Evolutionary conservation across 2,888 invertebrate genomes (phyloP), one percentile per base, ranked within the genome.

Genomic region (Brachypalpus laphriformis): DNA sequence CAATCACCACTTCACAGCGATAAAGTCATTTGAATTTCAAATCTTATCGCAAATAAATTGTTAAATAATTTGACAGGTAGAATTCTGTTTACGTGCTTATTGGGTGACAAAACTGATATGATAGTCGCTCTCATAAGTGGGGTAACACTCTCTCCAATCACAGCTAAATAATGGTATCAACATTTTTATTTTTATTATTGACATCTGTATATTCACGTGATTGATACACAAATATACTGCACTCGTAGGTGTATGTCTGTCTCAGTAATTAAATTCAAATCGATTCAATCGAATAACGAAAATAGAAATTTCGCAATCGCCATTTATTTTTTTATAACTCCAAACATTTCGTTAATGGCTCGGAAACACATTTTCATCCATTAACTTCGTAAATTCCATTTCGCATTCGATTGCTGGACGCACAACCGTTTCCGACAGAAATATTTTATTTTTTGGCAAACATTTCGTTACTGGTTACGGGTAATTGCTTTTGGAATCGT

Each of bases 321-420:
- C 34, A 16, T 63, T 9, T 34, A 20, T 45, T 51, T 51, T 22
- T 20, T 45, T 28, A 25, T 80, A 59, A 14, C 37, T 37, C 18
- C 45, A 37, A 65, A 78, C 34, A 49, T 56, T 56, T 18, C 11
- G 61, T 56, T 75, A 70, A 81, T 63, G 57, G 59, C 7, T 47
- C 81, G 70, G 63, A 82, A 82, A 57, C 76, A 82, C 56, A 63
- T 63, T 76, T 82, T 59, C 76, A 63, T 70, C 42, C 20, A 57
- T 57, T 70, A 45, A 82, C 68, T 70, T 82, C 28, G 25, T 63
- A 49, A 61, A 82, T 63, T 82, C 25, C 16, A 70, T 65, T 72
- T 75, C 16, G 25, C 25, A 40, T 57, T 49, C 14, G 28, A 9
- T 20, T 70, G n/a, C 22, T 22, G 45, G 47, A 9, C 37, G 47